Evolutionary conservation across 2,888 invertebrate species (phyloP), one percentile per base, ranked within the genome.

Genomic region (Sphaerophoria taeniata): DNA sequence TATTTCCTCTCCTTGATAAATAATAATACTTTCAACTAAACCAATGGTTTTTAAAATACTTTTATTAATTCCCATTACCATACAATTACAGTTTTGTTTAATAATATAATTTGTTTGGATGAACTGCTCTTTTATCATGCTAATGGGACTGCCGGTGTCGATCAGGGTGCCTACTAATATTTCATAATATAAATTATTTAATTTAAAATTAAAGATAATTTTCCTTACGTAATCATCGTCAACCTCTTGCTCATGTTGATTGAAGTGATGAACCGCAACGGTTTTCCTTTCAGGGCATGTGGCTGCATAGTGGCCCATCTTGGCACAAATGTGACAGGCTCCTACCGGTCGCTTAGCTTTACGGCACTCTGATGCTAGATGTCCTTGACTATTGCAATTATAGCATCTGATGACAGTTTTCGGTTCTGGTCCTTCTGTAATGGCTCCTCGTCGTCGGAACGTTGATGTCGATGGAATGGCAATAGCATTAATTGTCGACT

Each of bases 21-120:
- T 34, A n/a, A 33, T 34, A 12, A 34, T 0, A 33, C 14, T 3
- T 31, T 69, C 39, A 14, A 67, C 53, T n/a, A 4, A 49, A 70
- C 39, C 70, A 53, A 12, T 61, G 3, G 61, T 51, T 61, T 34
- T 34, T 12, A 71, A 33, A 14, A 16, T 5, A 39, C 69, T 76
- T 76, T 69, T 76, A 76, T 76, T 76, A 5, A 76, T 76, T 4
- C 76, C 70, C 1, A 76, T n/a, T n/a, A n/a, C n/a, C n/a, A n/a
- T n/a, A n/a, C 12, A 16, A 76, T 43, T 70, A 53, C 47, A 61
- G 34, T 12, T 61, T 36, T 14, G 14, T n/a, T n/a, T n/a, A n/a
- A n/a, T n/a, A n/a, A n/a, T n/a, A n/a, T n/a, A n/a, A n/a, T n/a
- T n/a, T n/a, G n/a, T n/a, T n/a, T 53, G 36, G 6, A 43, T 9